phyloP scores from a whole-genome alignment of 2,113 vertebrate species.

The Phalacrocorax brasilianus region DNA sequence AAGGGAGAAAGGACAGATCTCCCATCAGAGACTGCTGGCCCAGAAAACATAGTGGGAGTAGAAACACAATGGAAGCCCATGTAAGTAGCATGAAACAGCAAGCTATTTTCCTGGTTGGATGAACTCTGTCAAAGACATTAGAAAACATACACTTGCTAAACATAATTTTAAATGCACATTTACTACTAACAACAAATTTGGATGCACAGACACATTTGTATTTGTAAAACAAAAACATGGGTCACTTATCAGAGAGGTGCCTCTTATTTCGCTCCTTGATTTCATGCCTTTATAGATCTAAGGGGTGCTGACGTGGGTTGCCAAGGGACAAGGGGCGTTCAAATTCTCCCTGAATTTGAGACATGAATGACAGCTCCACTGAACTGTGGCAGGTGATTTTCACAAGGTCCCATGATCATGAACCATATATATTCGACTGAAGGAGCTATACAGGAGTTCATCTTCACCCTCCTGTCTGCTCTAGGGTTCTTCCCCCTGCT shows the following conservation, averaged over 20 bases:
- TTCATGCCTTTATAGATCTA: background rate
- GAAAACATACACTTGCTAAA: background rate
- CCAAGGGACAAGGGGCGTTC: background rate
- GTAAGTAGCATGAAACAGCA: background rate
- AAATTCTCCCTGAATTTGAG: background rate
- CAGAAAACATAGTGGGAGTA: background rate
- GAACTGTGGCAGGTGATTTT: background rate
- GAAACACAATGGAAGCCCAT: background rate
- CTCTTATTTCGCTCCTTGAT: background rate
- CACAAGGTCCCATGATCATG: accelerated
- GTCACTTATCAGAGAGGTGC: background rate
- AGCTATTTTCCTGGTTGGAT: background rate
- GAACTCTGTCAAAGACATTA: background rate
- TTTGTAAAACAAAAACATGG: background rate
- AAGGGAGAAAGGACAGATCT: background rate
- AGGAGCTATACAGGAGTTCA: background rate
- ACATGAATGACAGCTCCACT: background rate
- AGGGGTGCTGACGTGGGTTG: background rate
- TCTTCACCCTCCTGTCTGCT: background rate
- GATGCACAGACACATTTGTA: background rate
- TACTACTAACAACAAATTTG: background rate
- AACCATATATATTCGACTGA: background rate
- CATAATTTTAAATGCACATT: background rate
- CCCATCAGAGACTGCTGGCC: background rate
- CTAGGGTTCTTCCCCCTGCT: background rate